Percentiles rank a stretch among this genome's conserved stretches.
Conservation (phyloP, 1,140 invertebrate genomes). For the Ooceraea biroi region DNA sequence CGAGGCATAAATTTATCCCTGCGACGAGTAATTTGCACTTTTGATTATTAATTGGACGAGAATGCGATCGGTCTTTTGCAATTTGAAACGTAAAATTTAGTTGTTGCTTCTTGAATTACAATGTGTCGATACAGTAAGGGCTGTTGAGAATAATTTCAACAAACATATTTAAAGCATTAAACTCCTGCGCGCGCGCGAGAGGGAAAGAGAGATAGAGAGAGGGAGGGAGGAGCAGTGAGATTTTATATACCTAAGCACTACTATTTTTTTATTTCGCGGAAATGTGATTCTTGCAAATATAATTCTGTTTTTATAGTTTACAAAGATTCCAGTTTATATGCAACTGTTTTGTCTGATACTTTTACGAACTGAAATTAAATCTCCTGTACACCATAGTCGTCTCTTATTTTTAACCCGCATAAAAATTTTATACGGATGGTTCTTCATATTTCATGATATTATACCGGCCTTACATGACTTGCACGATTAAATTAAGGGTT, state of each 20-base stretch:
- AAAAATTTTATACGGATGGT: background rate
- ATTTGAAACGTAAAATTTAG: background rate
- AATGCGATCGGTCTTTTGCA: background rate
- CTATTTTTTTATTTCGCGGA: background rate
- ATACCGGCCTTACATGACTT: too few species aligned
- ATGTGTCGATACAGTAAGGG: background rate
- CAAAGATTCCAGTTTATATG: slow-evolving; percentile 20
- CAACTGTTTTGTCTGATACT: background rate
- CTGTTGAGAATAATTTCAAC: background rate
- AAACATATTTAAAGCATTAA: background rate
- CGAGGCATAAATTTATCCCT: background rate
- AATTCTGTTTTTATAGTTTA: background rate
- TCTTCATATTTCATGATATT: background rate
- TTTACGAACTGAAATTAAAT: slow-evolving; percentile 14
- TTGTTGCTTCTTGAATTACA: background rate
- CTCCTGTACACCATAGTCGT: background rate
- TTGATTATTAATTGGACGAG: slow-evolving; percentile 28
- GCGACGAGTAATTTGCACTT: slow-evolving; percentile 21
- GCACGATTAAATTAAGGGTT: background rate
- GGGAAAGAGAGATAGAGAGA: too few species aligned
- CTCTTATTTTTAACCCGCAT: background rate
- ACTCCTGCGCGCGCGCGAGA: background rate
- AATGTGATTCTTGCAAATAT: slow-evolving; percentile 17
- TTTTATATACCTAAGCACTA: background rate
- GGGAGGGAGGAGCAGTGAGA: background rate